Base-by-base conservation (phyloP, 2,797 vertebrate genomes). In the Peromyscus nudipes region DNA sequence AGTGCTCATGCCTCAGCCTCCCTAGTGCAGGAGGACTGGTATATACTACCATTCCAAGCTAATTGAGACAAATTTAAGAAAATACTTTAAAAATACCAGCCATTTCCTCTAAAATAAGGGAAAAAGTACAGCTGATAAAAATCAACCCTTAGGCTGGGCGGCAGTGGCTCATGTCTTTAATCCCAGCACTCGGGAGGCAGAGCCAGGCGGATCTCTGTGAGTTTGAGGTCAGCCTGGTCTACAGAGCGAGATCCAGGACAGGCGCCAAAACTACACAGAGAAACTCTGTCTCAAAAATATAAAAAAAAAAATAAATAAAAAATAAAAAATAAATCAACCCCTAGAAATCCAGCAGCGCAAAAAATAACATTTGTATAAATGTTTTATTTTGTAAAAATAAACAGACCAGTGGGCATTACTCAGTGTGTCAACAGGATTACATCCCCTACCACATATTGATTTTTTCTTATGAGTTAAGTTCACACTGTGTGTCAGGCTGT, bases 31-130 rank as follows among this genome's bases (percentile, higher is more conserved):
- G 31, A 52, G 31, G 2, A 52, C 31, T 86, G 43, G 43, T 25
- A 23, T 8, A 34, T 17, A 25, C 13, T 13, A 43, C 12, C 21
- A 43, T 46, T 31, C 2, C 17, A 43, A 46, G 8, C 13, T 43
- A 89, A 43, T 12, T 65, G 57, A 80, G 76, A 94, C 67, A 60
- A 75, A 69, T 40, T 89, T 95, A 91, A 40, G 29, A 77, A 89
- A n/a, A 85, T 34, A 16, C 64, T 88, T 91, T 82, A 75, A 94
- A 69, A 92, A 55, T 3, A 76, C 34, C 37, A 31, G 49, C 31
- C 11, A 89, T 87, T 97, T 91, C 91, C 64, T 2, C 1, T 49
- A 69, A 46, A 67, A 11, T 85, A 90, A 93, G 55, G 62, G n/a
- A n/a, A 92, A 86, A 91, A 40, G 67, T 7, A 52, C 52, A 71